Base-by-base conservation (phyloP, 2,113 vertebrate genomes). In the Shinisaurus crocodilurus region DNA sequence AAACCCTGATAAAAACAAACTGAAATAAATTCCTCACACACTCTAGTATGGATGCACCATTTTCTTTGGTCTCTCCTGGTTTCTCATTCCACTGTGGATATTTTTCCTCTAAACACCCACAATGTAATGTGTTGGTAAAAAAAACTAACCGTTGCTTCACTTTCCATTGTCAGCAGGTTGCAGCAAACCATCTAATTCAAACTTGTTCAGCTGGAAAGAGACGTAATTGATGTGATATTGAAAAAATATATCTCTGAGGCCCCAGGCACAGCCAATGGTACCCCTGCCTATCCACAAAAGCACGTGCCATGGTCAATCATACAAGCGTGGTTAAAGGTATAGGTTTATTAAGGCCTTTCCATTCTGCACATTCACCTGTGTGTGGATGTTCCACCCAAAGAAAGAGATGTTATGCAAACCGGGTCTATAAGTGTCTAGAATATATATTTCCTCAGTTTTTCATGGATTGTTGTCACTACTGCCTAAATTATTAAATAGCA, bases 191-290 rank as follows among this genome's bases (percentile, higher is more conserved):
- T 32, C 92, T 94, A 87, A 89, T 96, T 96, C 67, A 50, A 91
- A 94, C 93, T 90, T 91, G 92, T 91, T 92, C 92, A 83, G 43
- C 82, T 27, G 77, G 92, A 96, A 96, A 93, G 2, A 0, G 86
- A 90, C 87, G 90, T 91, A 96, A 96, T 90, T 92, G 92, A 94
- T 93, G 90, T 79, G 87, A 95, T 91, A 89, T 91, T 93, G 92
- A 92, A 92, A 13, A 93, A 95, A 93, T 89, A 90, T 45, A 87
- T 8, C 60, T 87, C 77, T 88, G 88, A 65, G 40, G 74, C 50
- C n/a, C 77, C n/a, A 72, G 50, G 48, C 85, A 82, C 85, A 89
- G 87, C 63, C 74, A 89, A 1, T 0, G 5, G 74, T 67, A 93
- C 85, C 0, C 1, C 0, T 40, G 57, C 90, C 87, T 18, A 45